Evolutionary conservation across 2,888 invertebrate species (phyloP).

Genomic region (Meta bourneti): DNA sequence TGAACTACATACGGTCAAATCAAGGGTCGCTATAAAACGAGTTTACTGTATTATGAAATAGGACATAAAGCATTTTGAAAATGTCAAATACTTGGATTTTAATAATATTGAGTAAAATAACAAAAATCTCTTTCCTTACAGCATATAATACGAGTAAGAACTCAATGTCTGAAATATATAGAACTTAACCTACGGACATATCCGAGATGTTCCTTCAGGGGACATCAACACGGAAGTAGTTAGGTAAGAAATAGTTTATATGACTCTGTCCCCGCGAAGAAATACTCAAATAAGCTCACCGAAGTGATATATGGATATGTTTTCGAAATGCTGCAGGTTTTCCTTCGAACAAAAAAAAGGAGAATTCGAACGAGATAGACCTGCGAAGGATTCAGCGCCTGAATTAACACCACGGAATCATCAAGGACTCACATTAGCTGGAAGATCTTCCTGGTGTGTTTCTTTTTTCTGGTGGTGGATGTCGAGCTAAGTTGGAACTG

Average conservation of each 20-base stretch:
- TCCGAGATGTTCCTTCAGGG: background rate
- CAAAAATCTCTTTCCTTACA: too few species aligned
- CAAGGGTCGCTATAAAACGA: too few species aligned
- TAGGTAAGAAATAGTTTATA: background rate
- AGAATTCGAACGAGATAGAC: background rate
- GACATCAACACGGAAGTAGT: slow-evolving; percentile 28
- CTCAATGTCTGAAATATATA: too few species aligned
- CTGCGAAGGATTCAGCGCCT: slow-evolving; percentile 4
- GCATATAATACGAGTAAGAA: too few species aligned
- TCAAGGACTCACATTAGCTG: slow-evolving; percentile 6
- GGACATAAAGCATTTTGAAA: too few species aligned
- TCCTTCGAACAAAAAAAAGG: background rate
- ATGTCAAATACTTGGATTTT: too few species aligned
- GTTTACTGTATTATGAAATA: too few species aligned
- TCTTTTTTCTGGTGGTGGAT: background rate
- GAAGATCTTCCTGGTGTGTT: slow-evolving; percentile 8
- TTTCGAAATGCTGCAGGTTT: slow-evolving; percentile 16
- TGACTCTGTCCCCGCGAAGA: slow-evolving; percentile 1
- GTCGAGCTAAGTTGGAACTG: background rate
- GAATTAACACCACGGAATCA: background rate
- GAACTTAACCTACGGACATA: background rate
- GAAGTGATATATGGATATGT: slow-evolving; percentile 45
- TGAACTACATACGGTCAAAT: too few species aligned
- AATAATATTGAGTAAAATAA: too few species aligned
- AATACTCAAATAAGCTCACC: slow-evolving; percentile 36